Conservation (phyloP, 2,797 vertebrate species). For the Bovichtus variegatus region DNA sequence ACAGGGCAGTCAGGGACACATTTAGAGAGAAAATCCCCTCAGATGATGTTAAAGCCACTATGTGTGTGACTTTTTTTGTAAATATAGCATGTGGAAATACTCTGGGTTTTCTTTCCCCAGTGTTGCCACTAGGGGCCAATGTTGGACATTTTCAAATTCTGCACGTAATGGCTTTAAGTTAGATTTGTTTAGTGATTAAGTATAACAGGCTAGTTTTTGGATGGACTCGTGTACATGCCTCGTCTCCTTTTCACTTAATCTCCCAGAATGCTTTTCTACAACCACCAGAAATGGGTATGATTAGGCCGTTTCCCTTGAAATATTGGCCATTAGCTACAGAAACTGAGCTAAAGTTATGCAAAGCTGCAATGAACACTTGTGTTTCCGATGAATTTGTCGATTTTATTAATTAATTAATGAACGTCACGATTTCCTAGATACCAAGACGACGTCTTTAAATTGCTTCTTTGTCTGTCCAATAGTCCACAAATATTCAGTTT, state of each 20-base stretch:
- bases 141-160: not conserved
- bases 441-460: not conserved
- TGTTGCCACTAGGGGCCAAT: slow-evolving; percentile 12
- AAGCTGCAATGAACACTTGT: not conserved
- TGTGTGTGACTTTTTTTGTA: not conserved
- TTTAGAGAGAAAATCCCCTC: not conserved
- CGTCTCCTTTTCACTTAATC: slow-evolving; percentile 16
- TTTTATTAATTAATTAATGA: not conserved
- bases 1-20: not conserved
- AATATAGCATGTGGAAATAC: not conserved
- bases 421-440: not conserved
- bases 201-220: not conserved
- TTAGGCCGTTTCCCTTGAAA: not conserved
- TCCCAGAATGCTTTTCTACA: slow-evolving; percentile 24
- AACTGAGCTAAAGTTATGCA: not conserved
- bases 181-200: not conserved
- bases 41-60: not conserved
- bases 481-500: not conserved
- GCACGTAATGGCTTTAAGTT: slow-evolving; percentile 1
- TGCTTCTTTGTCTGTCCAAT: not conserved
- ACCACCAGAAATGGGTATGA: not conserved
- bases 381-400: accelerated
- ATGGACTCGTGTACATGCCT: not conserved
- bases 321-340: not conserved
- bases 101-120: not conserved